phyloP scores from a whole-genome alignment of 2,888 invertebrate genomes.

The Drosophila picticornis region DNA sequence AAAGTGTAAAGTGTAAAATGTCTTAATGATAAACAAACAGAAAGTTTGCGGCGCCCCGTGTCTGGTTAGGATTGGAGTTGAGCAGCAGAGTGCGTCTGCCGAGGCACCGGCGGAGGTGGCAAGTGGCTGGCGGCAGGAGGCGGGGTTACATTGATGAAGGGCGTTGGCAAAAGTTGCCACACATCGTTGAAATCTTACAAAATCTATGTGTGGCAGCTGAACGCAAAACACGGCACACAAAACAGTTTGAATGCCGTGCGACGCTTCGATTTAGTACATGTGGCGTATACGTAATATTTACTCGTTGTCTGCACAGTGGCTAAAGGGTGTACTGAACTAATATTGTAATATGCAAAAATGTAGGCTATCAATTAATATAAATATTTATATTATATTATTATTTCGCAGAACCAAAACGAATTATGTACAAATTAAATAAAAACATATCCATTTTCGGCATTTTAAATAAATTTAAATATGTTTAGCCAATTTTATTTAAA shows the following conservation, averaged over 20 bases:
- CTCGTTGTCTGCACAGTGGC: conserved; percentile 38
- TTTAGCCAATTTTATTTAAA: not conserved
- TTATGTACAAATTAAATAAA: not conserved
- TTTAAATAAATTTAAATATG: not conserved
- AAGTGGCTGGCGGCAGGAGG: not conserved
- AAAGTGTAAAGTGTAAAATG: conserved; percentile 72
- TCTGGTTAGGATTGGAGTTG: conserved; percentile 62
- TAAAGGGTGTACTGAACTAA: not conserved
- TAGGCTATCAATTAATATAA: too few species aligned
- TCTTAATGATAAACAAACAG: conserved; percentile 81
- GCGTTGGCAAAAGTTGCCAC: conserved; percentile 43
- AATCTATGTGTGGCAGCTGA: conserved; percentile 45
- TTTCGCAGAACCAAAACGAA: not conserved
- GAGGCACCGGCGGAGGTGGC: not conserved
- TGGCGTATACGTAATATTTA: conserved; percentile 71
- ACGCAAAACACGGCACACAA: conserved; percentile 23
- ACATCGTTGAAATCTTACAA: conserved; percentile 59
- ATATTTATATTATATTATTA: not conserved
- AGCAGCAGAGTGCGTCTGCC: conserved; percentile 14
- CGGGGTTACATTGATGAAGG: conserved; percentile 40
- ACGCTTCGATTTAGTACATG: conserved; percentile 54
- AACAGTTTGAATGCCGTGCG: conserved; percentile 48
- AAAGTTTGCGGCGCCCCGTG: conserved; percentile 66
- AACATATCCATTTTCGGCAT: not conserved
- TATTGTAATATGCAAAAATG: not conserved